Base-by-base conservation (phyloP, 2,888 invertebrate genomes). In the Anorthoa munda region DNA sequence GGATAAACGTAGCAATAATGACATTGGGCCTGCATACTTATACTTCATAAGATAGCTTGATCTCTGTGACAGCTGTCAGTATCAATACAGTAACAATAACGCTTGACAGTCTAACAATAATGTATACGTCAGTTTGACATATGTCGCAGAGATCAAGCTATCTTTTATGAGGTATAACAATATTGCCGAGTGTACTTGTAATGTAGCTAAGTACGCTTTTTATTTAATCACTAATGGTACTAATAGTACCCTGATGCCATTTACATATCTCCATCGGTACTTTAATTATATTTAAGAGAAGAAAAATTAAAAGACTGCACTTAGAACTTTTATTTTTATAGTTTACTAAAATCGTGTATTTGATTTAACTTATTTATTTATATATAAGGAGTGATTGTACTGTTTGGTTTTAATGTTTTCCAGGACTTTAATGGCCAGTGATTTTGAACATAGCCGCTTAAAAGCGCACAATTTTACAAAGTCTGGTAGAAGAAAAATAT, bases 281-380 rank as follows among this genome's bases (percentile, higher is more conserved):
- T 70, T 77, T 77, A 72, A 72, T 58, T 79, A 71, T 75, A 68
- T 78, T 70, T 73, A 75, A 65, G 81, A 73, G 71, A 55, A 48
- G 66, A 66, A 72, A 73, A 74, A 71, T 76, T 15, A 80, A 79
- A 85, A 86, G 86, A 86, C 86, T 86, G 86, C 79, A 82, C 75
- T 66, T 31, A 55, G 9, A 72, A 68, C 21, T 61, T 58, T 59
- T 58, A 56, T 63, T 75, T 55, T 60, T 50, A 51, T 79, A 45
- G 15, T 70, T 83, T 73, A 58, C 17, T 26, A 50, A 69, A 74
- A 51, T 59, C 58, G 21, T 73, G 11, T 58, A 77, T 65, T 74
- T 74, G 2, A 46, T 59, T 79, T 66, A 51, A 58, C 59, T 66
- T 60, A 71, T 58, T 72, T 68, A 60, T 59, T 46, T 59, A 12